Evolutionary conservation across 2,113 vertebrate genomes (phyloP), one percentile per base, ranked within the genome.

Genomic region (Campylorhamphus procurvoides): DNA sequence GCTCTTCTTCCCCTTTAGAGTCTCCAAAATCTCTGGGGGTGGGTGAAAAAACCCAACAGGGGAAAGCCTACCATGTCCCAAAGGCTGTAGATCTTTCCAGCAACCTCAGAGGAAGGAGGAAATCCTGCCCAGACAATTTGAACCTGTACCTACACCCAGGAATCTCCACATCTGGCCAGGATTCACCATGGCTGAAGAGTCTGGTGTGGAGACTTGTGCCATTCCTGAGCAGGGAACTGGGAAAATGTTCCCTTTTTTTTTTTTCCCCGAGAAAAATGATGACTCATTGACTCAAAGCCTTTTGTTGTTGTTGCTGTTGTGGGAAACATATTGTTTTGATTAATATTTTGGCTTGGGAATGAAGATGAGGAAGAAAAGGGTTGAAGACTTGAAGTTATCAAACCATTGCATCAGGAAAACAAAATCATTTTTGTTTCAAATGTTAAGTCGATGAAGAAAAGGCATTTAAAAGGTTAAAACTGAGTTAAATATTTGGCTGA

Each of bases 291-390:
- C 40, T 40, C 40, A 40, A 40, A 40, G 40, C 40, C 40, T 40
- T 40, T 35, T 58, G 84, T 18, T 42, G 13, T 15, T 42, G 13
- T 42, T 42, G 71, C 62, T 46, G 68, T 68, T 66, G 85, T 79
- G 86, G 79, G 86, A 76, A 93, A 60, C 56, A 46, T 35, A n/a
- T 29, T 88, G 79, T 85, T 88, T 88, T 55, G 89, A 64, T 90
- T 35, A 89, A 66, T 84, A 47, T 82, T 82, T 85, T 75, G 88
- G 71, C 85, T 89, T 90, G 71, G 93, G 89, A 33, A 64, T 76
- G 71, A 18, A 42, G 66, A 89, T 64, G 71, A 72, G 18, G 75
- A 15, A 60, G 27, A 14, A 49, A 78, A 76, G 37, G 9, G 37
- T 37, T 37, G 37, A 83, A 83, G 66, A 27, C 25, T 23, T 33